Base-by-base conservation (phyloP, 1,140 invertebrate genomes). In the Elymnias hypermnestra region DNA sequence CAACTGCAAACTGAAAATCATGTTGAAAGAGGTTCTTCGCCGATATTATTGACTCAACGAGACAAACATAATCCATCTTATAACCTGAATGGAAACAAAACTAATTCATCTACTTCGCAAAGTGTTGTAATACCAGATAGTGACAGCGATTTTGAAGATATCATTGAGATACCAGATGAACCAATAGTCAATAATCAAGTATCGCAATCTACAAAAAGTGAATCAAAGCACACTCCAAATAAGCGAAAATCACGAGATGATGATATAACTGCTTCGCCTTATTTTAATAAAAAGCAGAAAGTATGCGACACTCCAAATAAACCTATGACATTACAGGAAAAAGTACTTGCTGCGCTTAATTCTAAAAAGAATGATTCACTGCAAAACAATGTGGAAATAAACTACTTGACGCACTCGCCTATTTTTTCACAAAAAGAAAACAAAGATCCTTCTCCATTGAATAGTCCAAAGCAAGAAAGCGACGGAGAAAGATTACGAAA, bases 201-300 rank as follows among this genome's bases (percentile, higher is more conserved):
- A n/a, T n/a, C n/a, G n/a, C n/a, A n/a, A n/a, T n/a, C n/a, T n/a
- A n/a, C n/a, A 33, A 33, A 40, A 9, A 14, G 26, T 12, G 2
- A 21, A 28, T 36, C n/a, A 14, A 29, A 42, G 7, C 17, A 50
- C 7, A 41, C 8, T 10, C 36, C 21, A n/a, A 46, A 39, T 42
- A 82, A 81, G 55, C 65, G 74, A 53, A 84, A 82, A 64, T 41
- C 67, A 12, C 53, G 53, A 21, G 46, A 57, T 2, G 62, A 72
- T 42, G 55, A 55, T 17, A 53, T 53, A 37, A 52, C 50, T 15
- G 44, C 57, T 22, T 84, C 70, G 1, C 78, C 72, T 23, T 83
- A 72, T 65, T 85, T 78, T 49, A 73, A 42, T 57, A 84, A 83
- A 29, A 72, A 64, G 42, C 70, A 19, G 53, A 78, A 86, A 64